Evolutionary conservation across 2,797 vertebrate genomes (phyloP), one percentile per base, ranked within the genome.

Genomic region (Coreius guichenoti): DNA sequence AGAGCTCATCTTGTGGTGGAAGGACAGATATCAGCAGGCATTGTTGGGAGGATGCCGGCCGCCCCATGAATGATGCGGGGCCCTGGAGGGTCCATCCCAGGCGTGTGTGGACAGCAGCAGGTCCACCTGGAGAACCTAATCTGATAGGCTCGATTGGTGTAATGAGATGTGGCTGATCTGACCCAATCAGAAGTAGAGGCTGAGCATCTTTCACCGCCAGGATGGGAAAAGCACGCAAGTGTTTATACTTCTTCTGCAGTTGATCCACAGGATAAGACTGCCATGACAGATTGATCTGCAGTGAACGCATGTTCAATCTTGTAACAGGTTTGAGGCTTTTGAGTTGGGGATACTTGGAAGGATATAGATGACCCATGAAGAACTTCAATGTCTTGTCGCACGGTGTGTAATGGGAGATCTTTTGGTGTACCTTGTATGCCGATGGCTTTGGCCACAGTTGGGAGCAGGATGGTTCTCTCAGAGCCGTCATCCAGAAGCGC

Each of bases 151-250:
- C 51, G 1, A 85, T 43, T 23, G 84, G 84, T 1, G 77, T 85
- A 23, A 85, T 56, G 8, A 85, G 29, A 39, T 85, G 56, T 6
- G 68, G 76, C 33, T 85, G 67, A 29, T 85, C 83, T 9, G 83
- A 85, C 2, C 83, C 83, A 16, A 80, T 79, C 8, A 80, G 78
- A 8, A 74, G 39, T 12, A 9, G 16, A 23, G 72, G 72, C 26
- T 81, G 58, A 29, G 26, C 68, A 16, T 73, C 39, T 12, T 51
- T 63, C 13, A 63, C 13, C 5, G 13, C 5, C 12, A 63, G 13
- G 61, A 65, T 49, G n/a, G 70, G 78, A 43, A 33, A 31, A 43
- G 21, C 72, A 23, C 29, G 43, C 2, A 76, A 29, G 9, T 81
- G 67, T 19, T 5, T 33, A 14, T 29, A 6, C 16, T 80, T 80